A percentile compares a stretch with the other conserved stretches of the same genome.
These are phyloP conservation scores for Meteorus colon DNA, from an alignment of 2,888 invertebrate genomes.

Conservation along the genomic window DNA sequence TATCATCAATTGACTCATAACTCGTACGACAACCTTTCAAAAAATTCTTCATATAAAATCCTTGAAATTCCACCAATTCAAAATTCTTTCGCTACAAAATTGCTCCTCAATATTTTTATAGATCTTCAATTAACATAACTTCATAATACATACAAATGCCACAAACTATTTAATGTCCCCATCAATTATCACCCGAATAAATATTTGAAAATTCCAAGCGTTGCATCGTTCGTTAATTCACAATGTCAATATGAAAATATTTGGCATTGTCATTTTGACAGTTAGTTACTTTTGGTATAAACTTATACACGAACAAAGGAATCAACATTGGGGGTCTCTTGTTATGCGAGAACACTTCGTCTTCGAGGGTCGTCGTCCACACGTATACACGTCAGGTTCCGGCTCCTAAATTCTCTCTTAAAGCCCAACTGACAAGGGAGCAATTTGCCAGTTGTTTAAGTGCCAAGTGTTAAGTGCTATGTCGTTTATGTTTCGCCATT, in stretches of 20 bases:
- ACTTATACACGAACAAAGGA: constrained; percentile 21
- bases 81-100: no score
- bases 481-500: constrained; percentile 73
- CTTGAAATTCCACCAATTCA: no score
- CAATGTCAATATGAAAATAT: constrained; percentile 33
- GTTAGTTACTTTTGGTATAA: constrained; percentile 20
- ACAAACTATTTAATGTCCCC: background rate
- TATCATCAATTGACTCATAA: no score
- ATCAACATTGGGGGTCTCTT: constrained; percentile 26
- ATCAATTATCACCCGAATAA: background rate
- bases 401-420: constrained; percentile 68
- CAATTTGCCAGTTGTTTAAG: constrained; percentile 74
- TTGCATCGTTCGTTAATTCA: constrained; percentile 19
- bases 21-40: no score
- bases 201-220: background rate
- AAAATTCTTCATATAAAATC: no score
- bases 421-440: constrained; percentile 71
- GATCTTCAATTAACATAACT: no score
- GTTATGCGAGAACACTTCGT: constrained; percentile 43
- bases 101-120: no score
- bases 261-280: constrained; percentile 16
- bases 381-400: constrained; percentile 59
- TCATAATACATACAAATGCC: no score
- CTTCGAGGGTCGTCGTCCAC: constrained; percentile 43
- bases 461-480: constrained; percentile 73